Percentiles rank a stretch among this genome's conserved stretches.
phyloP scores from a whole-genome alignment of 2,797 vertebrate species.

The Kryptolebias ocellatus region DNA sequence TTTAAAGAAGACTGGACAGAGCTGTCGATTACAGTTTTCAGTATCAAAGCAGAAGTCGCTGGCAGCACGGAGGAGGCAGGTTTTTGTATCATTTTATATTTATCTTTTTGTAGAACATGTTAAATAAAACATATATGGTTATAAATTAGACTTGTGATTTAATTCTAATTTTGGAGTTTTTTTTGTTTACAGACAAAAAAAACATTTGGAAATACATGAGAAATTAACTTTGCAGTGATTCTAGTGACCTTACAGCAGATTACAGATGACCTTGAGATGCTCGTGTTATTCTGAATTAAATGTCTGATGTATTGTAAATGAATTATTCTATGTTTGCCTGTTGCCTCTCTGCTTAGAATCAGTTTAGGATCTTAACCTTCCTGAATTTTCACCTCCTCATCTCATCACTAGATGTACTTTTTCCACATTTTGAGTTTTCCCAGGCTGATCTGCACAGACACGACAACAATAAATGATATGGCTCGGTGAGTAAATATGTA shows the following conservation, averaged over 20 bases:
- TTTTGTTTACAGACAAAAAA: neutral
- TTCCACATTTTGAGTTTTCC: constrained; percentile 1
- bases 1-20: constrained; percentile 8
- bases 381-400: neutral
- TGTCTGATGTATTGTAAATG: constrained; percentile 16
- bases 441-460: constrained; percentile 9
- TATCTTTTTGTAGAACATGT: neutral
- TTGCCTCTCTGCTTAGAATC: constrained; percentile 14
- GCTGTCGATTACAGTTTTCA: neutral
- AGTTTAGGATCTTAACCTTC: constrained; percentile 8
- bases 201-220: neutral
- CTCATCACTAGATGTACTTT: neutral
- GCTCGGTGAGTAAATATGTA: constrained; percentile 33
- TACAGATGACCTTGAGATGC: neutral
- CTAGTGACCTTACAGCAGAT: constrained; percentile 7
- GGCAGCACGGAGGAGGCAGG: constrained; percentile 6
- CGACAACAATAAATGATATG: constrained; percentile 14
- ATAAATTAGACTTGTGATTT: neutral
- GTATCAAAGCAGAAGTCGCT: neutral
- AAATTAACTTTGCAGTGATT: neutral
- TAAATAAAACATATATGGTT: neutral
- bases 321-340: constrained; percentile 21
- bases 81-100: constrained; percentile 1
- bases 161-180: too few species aligned
- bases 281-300: constrained; percentile 1